These are phyloP conservation scores for Gopherus flavomarginatus DNA, from an alignment of 2,113 vertebrate genomes.

Conservation along the genomic window DNA sequence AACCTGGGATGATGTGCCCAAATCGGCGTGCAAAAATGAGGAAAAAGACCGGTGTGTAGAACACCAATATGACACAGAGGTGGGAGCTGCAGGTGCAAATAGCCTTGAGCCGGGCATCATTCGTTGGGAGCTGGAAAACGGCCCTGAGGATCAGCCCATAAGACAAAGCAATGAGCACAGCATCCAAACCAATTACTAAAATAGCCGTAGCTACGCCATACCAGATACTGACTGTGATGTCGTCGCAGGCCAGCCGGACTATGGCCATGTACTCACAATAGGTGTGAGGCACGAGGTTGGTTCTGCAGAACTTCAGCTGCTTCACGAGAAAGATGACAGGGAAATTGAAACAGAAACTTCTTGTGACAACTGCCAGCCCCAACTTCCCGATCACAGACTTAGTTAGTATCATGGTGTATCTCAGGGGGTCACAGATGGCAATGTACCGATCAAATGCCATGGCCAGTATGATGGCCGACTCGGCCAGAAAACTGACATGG, in stretches of 20 bases:
- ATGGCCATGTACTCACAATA: too few relatives aligned
- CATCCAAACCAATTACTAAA: constrained; percentile 39
- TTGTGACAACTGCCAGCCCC: neutral
- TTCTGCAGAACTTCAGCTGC: neutral
- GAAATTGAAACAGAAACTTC: constrained; percentile 11
- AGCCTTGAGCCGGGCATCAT: too few relatives aligned
- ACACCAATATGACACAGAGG: too few relatives aligned
- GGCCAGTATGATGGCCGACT: too few relatives aligned
- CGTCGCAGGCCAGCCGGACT: constrained; percentile 30
- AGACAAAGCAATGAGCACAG: constrained; percentile 27
- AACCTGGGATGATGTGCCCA: constrained; percentile 19
- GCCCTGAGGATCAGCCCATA: constrained; percentile 33
- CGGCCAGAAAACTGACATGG: too few relatives aligned
- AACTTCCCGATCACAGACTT: neutral
- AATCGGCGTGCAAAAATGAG: neutral
- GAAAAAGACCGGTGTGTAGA: neutral
- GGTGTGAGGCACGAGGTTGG: too few relatives aligned
- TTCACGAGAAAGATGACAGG: constrained; percentile 59
- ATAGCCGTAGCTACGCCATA: constrained; percentile 44
- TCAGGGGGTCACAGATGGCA: too few relatives aligned
- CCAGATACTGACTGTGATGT: constrained; percentile 33
- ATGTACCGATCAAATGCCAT: too few relatives aligned
- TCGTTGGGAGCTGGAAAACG: neutral
- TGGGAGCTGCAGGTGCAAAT: too few relatives aligned
- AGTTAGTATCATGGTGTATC: neutral